These are phyloP conservation scores for Sibirionetta formosa DNA, from an alignment of 2,797 vertebrate species.

Conservation along the genomic window DNA sequence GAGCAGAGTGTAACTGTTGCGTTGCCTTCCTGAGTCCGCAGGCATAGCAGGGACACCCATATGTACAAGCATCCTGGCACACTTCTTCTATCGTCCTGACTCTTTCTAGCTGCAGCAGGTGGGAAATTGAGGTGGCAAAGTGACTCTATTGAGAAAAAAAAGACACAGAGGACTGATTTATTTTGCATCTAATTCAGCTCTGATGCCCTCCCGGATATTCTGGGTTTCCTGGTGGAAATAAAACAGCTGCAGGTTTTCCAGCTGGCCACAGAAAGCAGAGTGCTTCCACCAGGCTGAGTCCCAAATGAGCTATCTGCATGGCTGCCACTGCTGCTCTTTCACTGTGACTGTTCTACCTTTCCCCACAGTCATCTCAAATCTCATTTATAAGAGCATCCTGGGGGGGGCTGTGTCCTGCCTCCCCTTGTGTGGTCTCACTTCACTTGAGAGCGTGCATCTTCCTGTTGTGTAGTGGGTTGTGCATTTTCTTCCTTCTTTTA, in stretches of 20 bases:
- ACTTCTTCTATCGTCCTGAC: background rate
- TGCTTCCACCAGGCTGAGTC: background rate
- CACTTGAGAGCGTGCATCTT: background rate
- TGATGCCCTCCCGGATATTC: background rate
- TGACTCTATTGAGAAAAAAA: background rate
- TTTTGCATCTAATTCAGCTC: conserved; percentile 4
- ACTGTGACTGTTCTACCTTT: background rate
- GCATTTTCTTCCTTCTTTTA: background rate
- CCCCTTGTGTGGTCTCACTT: background rate
- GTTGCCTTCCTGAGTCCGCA: background rate
- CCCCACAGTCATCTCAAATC: background rate
- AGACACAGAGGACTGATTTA: background rate
- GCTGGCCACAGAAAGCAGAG: background rate
- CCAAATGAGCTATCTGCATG: background rate
- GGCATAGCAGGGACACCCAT: background rate
- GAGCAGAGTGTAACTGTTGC: background rate
- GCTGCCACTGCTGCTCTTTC: conserved; percentile 11
- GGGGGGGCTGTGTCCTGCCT: background rate
- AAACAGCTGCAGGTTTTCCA: conserved; percentile 38
- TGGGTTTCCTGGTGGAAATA: conserved; percentile 10
- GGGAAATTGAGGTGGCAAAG: background rate
- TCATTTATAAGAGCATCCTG: background rate
- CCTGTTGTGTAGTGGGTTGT: background rate
- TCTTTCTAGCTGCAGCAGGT: background rate
- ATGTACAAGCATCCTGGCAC: background rate